Conservation (phyloP, 2,113 vertebrate genomes). For the Narcine bancroftii region DNA sequence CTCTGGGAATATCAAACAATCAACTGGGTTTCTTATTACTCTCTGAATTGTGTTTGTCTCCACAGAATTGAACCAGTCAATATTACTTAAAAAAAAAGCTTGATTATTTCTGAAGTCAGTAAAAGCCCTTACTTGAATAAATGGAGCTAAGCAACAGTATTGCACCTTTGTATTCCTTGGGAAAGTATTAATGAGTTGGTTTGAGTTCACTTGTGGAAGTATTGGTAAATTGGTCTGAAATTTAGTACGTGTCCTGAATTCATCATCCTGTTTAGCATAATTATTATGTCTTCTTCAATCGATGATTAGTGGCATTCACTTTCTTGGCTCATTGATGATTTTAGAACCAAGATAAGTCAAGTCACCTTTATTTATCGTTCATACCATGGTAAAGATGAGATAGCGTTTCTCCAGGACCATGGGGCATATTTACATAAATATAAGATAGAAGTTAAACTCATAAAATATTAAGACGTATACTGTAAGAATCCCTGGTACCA, state of each 20-base stretch:
- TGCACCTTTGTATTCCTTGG: background rate
- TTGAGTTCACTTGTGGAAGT: background rate
- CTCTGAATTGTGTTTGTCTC: background rate
- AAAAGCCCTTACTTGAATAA: background rate
- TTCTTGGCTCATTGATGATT: background rate
- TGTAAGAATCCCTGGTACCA: too few relatives aligned
- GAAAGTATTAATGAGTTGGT: background rate
- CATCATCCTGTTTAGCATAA: background rate
- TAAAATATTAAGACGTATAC: too few relatives aligned
- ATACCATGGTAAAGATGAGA: too few relatives aligned
- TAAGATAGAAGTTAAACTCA: too few relatives aligned
- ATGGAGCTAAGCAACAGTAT: background rate
- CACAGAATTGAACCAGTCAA: background rate
- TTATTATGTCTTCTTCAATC: background rate
- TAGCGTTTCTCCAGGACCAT: too few relatives aligned
- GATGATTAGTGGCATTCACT: background rate
- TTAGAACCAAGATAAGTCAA: too few relatives aligned
- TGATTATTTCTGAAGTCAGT: background rate
- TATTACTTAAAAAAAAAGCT: background rate
- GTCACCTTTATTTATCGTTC: too few relatives aligned
- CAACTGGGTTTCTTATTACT: background rate
- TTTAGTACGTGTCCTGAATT: background rate
- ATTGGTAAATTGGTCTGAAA: background rate
- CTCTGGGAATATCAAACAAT: background rate
- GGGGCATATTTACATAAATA: too few relatives aligned